A percentile compares a stretch with the other conserved stretches of the same genome.
phyloP scores from a whole-genome alignment of 2,888 invertebrate species.

The Amiota mariae region DNA sequence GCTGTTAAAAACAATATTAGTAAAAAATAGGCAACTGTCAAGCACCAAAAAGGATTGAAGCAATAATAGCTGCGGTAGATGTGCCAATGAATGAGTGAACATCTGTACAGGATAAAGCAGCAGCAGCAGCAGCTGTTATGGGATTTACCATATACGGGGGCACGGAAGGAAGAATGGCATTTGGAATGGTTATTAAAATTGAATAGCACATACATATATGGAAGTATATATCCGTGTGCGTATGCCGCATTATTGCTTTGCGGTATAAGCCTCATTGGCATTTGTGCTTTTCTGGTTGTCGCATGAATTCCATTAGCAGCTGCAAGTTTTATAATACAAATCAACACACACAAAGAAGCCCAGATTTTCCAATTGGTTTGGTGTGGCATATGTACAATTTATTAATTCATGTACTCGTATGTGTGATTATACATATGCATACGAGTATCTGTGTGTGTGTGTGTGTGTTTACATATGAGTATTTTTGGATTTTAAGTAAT shows the following conservation, averaged over 20 bases:
- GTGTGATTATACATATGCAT: too few species aligned
- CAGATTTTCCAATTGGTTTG: conserved; percentile 19
- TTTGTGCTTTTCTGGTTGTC: conserved; percentile 21
- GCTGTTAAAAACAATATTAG: neutral
- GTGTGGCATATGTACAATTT: neutral
- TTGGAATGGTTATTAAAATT: conserved; percentile 23
- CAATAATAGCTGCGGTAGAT: neutral
- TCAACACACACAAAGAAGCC: neutral
- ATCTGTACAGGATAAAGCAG: conserved; percentile 1
- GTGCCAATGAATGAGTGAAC: neutral
- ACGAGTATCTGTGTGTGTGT: neutral
- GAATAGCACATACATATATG: conserved; percentile 5
- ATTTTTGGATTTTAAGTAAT: conserved; percentile 16
- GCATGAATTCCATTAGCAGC: conserved; percentile 28
- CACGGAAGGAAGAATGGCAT: neutral
- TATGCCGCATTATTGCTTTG: conserved; percentile 24
- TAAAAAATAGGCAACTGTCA: neutral
- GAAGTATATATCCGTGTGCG: neutral
- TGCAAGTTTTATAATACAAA: conserved; percentile 24
- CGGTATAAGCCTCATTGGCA: conserved; percentile 22
- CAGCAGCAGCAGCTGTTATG: neutral
- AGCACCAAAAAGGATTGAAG: neutral
- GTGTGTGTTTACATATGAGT: conserved; percentile 6
- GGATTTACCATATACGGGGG: neutral
- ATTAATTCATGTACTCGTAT: neutral